phyloP scores from a whole-genome alignment of 2,888 invertebrate genomes.

The Cyaniris semiargus region DNA sequence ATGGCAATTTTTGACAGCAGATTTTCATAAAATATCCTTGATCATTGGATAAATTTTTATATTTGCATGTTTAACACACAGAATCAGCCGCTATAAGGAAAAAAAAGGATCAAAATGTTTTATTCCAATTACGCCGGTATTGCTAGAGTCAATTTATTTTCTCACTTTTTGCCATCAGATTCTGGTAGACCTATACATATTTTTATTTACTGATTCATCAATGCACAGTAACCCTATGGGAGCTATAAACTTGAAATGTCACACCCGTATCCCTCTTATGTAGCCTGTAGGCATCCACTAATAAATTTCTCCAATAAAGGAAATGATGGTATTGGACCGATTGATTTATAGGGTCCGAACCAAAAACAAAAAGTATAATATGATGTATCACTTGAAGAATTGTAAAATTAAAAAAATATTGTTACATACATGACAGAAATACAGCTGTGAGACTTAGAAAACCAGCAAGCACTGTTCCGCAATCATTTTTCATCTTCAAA shows the following conservation, averaged over 20 bases:
- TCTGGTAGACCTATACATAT: no score
- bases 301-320: neutral
- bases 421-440: constrained; percentile 1
- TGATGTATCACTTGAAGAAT: neutral
- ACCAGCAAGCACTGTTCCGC: neutral
- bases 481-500: neutral
- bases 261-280: neutral
- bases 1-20: no score
- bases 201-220: neutral
- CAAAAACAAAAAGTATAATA: neutral
- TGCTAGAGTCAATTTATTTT: no score
- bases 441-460: neutral
- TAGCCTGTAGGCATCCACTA: neutral
- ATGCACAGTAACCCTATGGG: neutral
- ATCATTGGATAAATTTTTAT: no score
- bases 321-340: neutral
- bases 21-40: no score
- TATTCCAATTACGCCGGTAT: no score
- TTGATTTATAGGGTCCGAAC: neutral
- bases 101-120: no score
- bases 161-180: no score
- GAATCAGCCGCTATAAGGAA: no score
- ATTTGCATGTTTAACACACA: no score
- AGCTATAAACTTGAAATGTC: neutral
- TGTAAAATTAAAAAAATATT: neutral